Percentiles rank a stretch among this genome's conserved stretches.
phyloP scores from a whole-genome alignment of 2,797 vertebrate genomes.

The Rousettus madagascariensis region DNA sequence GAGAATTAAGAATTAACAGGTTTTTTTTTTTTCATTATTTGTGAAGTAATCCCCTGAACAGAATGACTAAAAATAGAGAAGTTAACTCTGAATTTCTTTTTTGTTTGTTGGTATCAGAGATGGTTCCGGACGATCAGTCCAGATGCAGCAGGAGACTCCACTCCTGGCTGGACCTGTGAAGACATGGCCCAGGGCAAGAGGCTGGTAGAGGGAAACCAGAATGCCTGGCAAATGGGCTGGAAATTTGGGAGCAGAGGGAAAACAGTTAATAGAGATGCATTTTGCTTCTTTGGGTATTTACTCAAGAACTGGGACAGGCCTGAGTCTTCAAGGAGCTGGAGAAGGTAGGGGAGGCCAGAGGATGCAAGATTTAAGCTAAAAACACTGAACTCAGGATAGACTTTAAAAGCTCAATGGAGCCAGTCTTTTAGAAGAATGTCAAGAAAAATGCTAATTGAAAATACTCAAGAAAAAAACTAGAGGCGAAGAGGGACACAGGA shows the following conservation, averaged over 20 bases:
- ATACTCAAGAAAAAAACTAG: conserved; percentile 30
- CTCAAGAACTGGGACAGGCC: background rate
- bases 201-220: background rate
- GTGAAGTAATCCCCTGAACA: conserved; percentile 12
- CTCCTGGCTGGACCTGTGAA: background rate
- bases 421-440: background rate
- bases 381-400: conserved; percentile 3
- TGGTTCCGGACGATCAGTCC: background rate
- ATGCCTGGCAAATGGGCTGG: background rate
- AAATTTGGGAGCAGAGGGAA: background rate
- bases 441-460: background rate
- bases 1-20: background rate
- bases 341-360: background rate
- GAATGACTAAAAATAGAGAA: background rate
- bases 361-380: background rate
- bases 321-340: background rate
- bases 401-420: background rate
- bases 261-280: background rate
- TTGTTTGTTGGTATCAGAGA: conserved; percentile 14
- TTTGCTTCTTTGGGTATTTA: background rate
- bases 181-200: background rate
- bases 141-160: background rate
- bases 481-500: background rate
- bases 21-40: background rate
- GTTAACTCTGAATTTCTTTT: background rate